These are phyloP conservation scores for Metallyticus violacea DNA, from an alignment of 2,888 invertebrate species.

Conservation along the genomic window DNA sequence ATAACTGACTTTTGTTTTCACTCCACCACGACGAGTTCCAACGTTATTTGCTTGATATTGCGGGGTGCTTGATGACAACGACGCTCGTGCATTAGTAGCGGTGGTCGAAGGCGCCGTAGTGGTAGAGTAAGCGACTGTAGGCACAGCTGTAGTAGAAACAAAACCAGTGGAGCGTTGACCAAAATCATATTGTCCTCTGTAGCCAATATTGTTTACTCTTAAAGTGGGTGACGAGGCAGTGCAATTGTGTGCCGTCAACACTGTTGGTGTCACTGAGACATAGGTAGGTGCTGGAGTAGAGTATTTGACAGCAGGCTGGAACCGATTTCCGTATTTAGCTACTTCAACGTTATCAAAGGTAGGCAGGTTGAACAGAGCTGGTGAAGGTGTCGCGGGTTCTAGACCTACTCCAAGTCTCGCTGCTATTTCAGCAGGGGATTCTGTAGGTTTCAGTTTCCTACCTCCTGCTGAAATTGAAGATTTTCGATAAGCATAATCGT, in stretches of 20 bases:
- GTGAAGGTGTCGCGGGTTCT: neutral
- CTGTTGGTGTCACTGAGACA: neutral
- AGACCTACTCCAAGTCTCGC: neutral
- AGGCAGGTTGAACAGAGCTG: neutral
- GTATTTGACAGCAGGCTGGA: neutral
- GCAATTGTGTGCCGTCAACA: neutral
- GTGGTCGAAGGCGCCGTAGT: neutral
- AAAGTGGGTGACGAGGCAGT: neutral
- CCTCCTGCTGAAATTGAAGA: neutral
- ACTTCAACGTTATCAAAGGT: neutral
- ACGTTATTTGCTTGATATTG: neutral
- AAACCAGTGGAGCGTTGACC: neutral
- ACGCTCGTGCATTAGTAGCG: neutral
- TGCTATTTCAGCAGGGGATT: neutral
- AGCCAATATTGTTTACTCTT: neutral
- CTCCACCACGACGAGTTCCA: neutral
- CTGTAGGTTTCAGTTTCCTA: neutral
- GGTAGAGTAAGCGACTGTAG: neutral
- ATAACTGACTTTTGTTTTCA: neutral
- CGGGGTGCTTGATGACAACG: neutral
- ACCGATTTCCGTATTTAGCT: neutral
- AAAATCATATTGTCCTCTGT: neutral
- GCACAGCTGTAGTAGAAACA: neutral
- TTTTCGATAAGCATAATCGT: neutral
- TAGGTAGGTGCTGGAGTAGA: neutral